A percentile compares a stretch with the other conserved stretches of the same genome.
Conservation (phyloP, 2,113 vertebrate species). For the Myrmecobius fasciatus region DNA sequence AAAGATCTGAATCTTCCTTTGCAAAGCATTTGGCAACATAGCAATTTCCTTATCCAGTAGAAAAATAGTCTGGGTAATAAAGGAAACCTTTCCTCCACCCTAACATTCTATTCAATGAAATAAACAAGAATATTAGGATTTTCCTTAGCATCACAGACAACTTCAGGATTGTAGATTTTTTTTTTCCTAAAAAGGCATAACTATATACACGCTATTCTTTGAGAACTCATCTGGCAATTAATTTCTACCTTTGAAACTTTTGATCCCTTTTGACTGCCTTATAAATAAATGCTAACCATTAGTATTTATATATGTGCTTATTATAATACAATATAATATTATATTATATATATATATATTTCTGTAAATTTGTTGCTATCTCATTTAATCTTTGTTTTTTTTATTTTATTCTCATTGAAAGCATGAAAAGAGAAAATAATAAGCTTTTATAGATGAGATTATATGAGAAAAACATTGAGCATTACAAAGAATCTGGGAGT, state of each 20-base stretch:
- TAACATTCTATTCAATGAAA: slow-evolving; percentile 5
- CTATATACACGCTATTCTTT: neutral
- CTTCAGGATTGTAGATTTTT: neutral
- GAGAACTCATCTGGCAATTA: neutral
- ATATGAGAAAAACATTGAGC: too few relatives aligned
- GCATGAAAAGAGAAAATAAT: too few relatives aligned
- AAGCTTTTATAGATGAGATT: too few relatives aligned
- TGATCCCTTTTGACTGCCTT: neutral
- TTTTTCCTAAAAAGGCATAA: neutral
- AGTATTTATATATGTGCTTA: neutral
- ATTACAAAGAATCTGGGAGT: too few relatives aligned
- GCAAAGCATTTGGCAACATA: slow-evolving; percentile 5
- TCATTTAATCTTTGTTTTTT: neutral
- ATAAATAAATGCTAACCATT: neutral
- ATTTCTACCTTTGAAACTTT: neutral
- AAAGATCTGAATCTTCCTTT: neutral
- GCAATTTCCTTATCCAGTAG: neutral
- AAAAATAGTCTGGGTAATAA: neutral
- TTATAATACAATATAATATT: too few relatives aligned
- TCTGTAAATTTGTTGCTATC: neutral
- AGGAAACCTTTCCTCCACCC: neutral
- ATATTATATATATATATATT: neutral
- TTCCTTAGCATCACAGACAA: neutral
- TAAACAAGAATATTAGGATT: neutral
- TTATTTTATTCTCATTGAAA: too few relatives aligned